Evolutionary conservation across 2,113 vertebrate genomes (phyloP), one percentile per base, ranked within the genome.

Genomic region (Cranoglanis bouderius): DNA sequence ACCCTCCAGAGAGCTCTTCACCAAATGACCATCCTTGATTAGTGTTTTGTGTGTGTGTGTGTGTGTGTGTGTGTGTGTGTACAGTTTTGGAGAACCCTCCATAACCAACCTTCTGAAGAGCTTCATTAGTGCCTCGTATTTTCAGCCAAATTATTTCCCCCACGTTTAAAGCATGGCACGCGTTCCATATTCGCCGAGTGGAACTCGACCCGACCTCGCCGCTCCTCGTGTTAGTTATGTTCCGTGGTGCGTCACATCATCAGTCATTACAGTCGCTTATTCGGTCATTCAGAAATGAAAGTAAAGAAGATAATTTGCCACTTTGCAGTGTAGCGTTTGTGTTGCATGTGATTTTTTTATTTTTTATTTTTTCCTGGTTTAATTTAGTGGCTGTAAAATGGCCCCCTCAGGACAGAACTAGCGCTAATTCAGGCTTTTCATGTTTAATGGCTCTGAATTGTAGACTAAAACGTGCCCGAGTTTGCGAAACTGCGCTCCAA

Each of bases 61-160:
- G 72, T 46, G 74, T 77, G 74, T 46, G 75, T 29, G 75, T 78
- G 24, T 78, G 24, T 78, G 75, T 80, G 26, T 80, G 35, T 53
- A 32, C 55, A 77, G 82, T 16, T 59, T 84, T 84, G 40, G 82
- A 89, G 67, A 75, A 80, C 80, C 53, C 80, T 88, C 78, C 67
- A 88, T 59, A 57, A 4, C 55, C 49, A 70, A 49, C n/a, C n/a
- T 35, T 38, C 29, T 88, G 77, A 86, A 83, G 90, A 80, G 90
- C 63, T 75, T 87, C 77, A 86, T 90, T 83, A 84, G 43, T 72
- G 46, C 35, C 55, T 38, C 6, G 26, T 84, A 57, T 72, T 90
- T 85, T 40, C 63, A 38, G 57, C 21, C 67, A 61, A 84, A 55
- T 83, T 40, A 84, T 19, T 43, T 87, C 81, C 59, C 75, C 55